Base-by-base conservation (phyloP, 2,888 invertebrate genomes). In the Morinoia aosen region DNA sequence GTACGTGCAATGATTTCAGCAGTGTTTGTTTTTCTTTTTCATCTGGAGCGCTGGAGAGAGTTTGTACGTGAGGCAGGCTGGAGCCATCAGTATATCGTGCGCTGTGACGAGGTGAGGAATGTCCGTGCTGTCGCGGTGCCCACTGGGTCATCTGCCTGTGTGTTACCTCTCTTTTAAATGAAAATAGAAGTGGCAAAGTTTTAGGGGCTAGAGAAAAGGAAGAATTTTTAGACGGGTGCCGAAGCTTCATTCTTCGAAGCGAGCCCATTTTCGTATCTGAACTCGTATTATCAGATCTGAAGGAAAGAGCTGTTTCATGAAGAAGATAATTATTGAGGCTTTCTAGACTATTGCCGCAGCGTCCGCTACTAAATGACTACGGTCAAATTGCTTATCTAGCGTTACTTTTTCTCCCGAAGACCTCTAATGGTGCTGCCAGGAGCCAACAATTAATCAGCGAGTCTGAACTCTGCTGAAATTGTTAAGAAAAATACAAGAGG, bases 1-100 rank as follows among this genome's bases (percentile, higher is more conserved):
- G 76, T 76, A 76, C 76, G 76, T 76, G 76, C 76, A 33, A 76
- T 76, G 25, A 76, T 76, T 76, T 76, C 76, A 76, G 76, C 76
- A 76, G 25, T 76, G 76, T 76, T 76, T 76, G 76, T 76, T 76
- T 33, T 76, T 76, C 25, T 90, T 90, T 90, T 39, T 90, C 90
- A 39, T 90, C 90, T 90, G 90, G 48, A 40, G 40, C 48, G 40
- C 90, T 90, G 40, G 90, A 90, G 90, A 90, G 88, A 90, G 90
- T 48, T 90, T 90, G 90, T 90, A 48, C 90, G 90, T 90, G 90
- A 90, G 90, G 90, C 90, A 90, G 90, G 40, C 90, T 40, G 90
- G 90, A 90, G 90, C 90, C 39, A 11, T 90, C 90, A 90, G 90
- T 90, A 16, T 90, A 90, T 40, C 40, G 90, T 5, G 39, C 19